phyloP scores from a whole-genome alignment of 2,888 invertebrate species.

The Xestia c-nigrum region DNA sequence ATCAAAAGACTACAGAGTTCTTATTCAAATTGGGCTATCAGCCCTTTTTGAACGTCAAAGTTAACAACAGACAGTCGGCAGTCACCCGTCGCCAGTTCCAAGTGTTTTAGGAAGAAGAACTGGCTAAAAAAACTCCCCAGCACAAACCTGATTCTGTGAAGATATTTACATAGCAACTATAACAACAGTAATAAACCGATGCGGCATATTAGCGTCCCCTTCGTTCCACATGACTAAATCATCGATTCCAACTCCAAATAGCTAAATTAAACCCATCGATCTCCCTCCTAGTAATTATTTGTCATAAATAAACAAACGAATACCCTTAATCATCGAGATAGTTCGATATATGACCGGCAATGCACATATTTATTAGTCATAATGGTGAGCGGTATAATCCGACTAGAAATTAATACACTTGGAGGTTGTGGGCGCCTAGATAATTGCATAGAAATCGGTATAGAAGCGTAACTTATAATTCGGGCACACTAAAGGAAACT shows the following conservation, averaged over 20 bases:
- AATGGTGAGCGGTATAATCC: constrained; percentile 18
- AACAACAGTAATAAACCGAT: not conserved
- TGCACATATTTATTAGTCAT: constrained; percentile 26
- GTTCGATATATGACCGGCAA: constrained; percentile 19
- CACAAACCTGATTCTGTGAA: not conserved
- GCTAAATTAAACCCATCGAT: constrained; percentile 11
- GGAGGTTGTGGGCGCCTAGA: constrained; percentile 49
- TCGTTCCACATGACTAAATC: constrained; percentile 6
- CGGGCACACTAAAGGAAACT: not conserved
- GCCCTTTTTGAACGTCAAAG: not conserved
- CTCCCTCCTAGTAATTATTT: constrained; percentile 3
- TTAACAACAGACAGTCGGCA: not conserved
- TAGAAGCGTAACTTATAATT: not conserved
- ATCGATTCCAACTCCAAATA: constrained; percentile 17
- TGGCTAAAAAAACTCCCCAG: too few species aligned
- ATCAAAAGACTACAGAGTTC: not conserved
- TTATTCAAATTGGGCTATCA: not conserved
- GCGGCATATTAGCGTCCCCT: not conserved
- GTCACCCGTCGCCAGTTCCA: too few species aligned
- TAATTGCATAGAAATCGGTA: constrained; percentile 9
- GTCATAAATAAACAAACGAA: constrained; percentile 22
- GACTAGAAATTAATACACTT: constrained; percentile 22
- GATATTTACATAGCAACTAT: not conserved
- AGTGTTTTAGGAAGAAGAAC: not conserved
- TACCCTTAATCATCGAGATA: constrained; percentile 21